Evolutionary conservation across 2,888 invertebrate species (phyloP).

Genomic region (Caenorhabditis macrosperma): DNA sequence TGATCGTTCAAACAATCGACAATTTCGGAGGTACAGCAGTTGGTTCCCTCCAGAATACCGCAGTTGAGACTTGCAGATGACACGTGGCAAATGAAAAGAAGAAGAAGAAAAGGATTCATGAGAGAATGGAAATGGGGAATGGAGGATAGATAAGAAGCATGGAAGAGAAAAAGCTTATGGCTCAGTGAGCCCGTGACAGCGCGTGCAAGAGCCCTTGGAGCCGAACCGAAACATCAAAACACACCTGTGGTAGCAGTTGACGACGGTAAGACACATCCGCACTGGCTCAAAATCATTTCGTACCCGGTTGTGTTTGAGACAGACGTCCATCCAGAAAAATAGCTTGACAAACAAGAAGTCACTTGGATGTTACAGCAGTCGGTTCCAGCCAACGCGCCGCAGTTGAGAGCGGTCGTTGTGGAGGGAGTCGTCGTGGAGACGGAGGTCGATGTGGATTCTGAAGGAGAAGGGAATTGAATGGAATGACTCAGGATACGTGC

Average conservation of each 20-base stretch:
- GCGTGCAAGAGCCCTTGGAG: too few species aligned
- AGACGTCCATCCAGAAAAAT: background rate
- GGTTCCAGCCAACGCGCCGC: background rate
- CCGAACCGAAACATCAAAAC: too few species aligned
- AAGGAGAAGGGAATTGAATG: background rate
- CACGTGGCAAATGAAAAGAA: background rate
- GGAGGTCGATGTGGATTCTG: background rate
- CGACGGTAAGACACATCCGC: background rate
- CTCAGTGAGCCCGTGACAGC: too few species aligned
- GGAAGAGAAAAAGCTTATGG: too few species aligned
- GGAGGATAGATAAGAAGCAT: too few species aligned
- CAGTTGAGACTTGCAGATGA: background rate
- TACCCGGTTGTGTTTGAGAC: background rate
- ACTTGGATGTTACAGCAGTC: background rate
- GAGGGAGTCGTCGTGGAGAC: background rate
- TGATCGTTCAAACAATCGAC: background rate
- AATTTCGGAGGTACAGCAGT: background rate
- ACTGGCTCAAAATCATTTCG: background rate
- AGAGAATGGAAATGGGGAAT: too few species aligned
- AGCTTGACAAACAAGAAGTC: background rate
- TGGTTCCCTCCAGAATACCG: background rate
- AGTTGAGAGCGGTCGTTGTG: background rate
- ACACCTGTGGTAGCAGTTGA: background rate
- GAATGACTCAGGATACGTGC: too few species aligned
- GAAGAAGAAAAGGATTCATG: background rate